Evolutionary conservation across 2,113 vertebrate species (phyloP).

Genomic region (Ageneiosus marmoratus): DNA sequence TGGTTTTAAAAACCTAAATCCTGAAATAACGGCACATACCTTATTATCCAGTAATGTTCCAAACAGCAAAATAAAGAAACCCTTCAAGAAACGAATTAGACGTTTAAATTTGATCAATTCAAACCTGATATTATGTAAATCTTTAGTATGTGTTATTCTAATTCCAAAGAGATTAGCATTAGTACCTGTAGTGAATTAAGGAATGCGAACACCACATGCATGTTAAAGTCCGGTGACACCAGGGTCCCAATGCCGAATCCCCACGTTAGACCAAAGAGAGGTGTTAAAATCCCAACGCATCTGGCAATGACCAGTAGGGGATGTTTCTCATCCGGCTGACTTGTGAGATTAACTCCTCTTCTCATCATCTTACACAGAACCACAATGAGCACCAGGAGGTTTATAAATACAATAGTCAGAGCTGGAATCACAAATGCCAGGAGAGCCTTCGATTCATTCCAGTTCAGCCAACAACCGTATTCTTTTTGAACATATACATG

Average conservation of each 20-base stretch:
- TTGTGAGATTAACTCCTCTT: constrained; percentile 63
- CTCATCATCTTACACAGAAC: constrained; percentile 79
- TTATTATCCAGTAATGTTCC: constrained; percentile 17
- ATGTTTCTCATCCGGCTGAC: constrained; percentile 56
- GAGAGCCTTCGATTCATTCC: constrained; percentile 78
- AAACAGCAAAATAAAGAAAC: constrained; percentile 13
- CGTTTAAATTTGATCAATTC: neutral
- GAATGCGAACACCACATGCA: constrained; percentile 22
- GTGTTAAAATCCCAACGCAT: constrained; percentile 40
- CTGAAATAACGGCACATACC: neutral
- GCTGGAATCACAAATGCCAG: constrained; percentile 81
- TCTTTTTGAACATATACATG: constrained; percentile 67
- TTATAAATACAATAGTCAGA: constrained; percentile 77
- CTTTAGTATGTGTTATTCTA: neutral
- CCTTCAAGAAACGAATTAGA: neutral
- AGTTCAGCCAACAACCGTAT: constrained; percentile 83
- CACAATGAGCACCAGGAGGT: constrained; percentile 77
- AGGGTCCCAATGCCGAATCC: constrained; percentile 41
- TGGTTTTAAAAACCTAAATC: neutral
- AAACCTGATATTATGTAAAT: neutral
- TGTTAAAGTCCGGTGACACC: neutral
- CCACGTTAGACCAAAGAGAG: constrained; percentile 42
- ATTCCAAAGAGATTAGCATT: neutral
- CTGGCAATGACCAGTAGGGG: constrained; percentile 7
- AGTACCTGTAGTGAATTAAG: constrained; percentile 38